Base-by-base conservation (phyloP, 2,888 invertebrate genomes). In the Lysandra bellargus region DNA sequence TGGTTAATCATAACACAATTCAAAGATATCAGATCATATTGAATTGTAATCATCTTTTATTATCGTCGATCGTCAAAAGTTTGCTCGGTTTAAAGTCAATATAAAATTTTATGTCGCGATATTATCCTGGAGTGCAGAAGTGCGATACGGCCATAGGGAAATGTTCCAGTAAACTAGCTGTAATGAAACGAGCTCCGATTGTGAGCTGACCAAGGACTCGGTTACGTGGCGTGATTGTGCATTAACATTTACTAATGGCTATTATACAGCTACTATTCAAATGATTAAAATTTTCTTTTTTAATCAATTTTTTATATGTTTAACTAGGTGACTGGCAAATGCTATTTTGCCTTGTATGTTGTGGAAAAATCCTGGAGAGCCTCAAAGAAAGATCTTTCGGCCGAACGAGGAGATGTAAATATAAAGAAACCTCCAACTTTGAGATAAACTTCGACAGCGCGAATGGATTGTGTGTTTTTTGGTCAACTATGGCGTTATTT, bases 41-140 rank as follows among this genome's bases (percentile, higher is more conserved):
- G 61, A 57, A 64, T 64, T 44, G 30, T n/a, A 74, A 44, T 40
- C n/a, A 30, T 57, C 33, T 76, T 33, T 53, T 76, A 76, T 3
- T 14, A 57, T 33, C 33, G 14, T 6, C 53, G 75, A 76, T 76
- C 76, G 53, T 57, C 53, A 53, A 75, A 76, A 49, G 57, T 33
- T 76, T 57, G 33, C 57, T 57, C 57, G 53, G 76, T 76, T 76
- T 69, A 33, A 69, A 69, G 69, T 33, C 17, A 69, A 33, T 69
- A 53, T 76, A 76, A 76, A 76, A 76, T 76, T 76, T 76, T 76
- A 76, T 76, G 33, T 53, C 53, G 17, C 17, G 17, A 76, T 53
- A 33, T 53, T 76, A 76, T 76, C 76, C 57, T 76, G 6, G 76
- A 76, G 76, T 33, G 33, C 76, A 33, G 33, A 57, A 57, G 76